Conservation (phyloP, 2,113 vertebrate genomes). For the Macrotus californicus region DNA sequence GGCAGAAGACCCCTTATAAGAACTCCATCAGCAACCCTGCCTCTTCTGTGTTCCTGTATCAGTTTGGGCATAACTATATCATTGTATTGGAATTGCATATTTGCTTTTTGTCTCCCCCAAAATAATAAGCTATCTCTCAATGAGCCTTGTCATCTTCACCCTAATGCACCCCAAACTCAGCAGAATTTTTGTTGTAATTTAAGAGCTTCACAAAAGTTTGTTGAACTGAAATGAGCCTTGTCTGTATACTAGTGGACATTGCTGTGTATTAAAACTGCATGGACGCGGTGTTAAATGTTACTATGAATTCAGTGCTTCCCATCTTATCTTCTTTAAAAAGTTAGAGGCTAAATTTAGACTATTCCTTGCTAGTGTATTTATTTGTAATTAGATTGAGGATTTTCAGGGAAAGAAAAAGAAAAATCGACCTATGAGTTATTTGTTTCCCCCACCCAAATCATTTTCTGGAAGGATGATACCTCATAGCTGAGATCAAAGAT, state of each 20-base stretch:
- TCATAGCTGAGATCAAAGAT: slow-evolving; percentile 61
- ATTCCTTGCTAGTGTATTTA: slow-evolving; percentile 17
- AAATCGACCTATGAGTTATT: slow-evolving; percentile 39
- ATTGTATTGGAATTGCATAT: background rate
- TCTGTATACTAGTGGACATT: background rate
- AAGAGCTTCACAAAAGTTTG: background rate
- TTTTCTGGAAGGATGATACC: slow-evolving; percentile 48
- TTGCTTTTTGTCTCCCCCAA: background rate
- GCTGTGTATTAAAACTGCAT: background rate
- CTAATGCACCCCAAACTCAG: background rate
- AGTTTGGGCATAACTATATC: background rate
- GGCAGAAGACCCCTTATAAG: background rate
- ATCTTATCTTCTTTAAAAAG: background rate
- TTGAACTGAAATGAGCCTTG: background rate
- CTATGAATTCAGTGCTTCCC: background rate
- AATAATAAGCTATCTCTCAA: background rate
- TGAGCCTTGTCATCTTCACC: background rate
- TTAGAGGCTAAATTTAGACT: slow-evolving; percentile 37
- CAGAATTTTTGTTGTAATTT: background rate
- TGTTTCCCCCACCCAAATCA: background rate
- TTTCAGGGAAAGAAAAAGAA: slow-evolving; percentile 39
- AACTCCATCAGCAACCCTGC: fast-evolving
- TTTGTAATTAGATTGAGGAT: slow-evolving; percentile 43
- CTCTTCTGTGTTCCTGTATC: background rate
- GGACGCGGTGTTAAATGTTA: background rate